These are phyloP conservation scores for Endotricha flammealis DNA, from an alignment of 2,888 invertebrate genomes.

Conservation along the genomic window DNA sequence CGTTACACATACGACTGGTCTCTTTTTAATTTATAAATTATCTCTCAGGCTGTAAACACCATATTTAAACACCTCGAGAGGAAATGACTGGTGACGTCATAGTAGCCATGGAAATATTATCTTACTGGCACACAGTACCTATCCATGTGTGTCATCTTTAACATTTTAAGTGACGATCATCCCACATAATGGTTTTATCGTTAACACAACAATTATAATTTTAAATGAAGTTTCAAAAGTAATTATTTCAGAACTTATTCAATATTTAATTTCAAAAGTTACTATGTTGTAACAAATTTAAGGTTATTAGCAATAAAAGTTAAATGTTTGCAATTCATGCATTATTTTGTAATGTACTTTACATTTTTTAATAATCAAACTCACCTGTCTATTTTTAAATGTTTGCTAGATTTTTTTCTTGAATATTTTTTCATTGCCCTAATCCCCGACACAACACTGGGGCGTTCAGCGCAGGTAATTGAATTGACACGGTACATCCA, in stretches of 20 bases:
- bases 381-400: conserved; percentile 46
- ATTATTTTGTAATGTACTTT: too few species aligned
- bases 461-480: conserved; percentile 39
- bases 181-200: neutral
- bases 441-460: conserved; percentile 41
- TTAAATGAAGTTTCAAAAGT: neutral
- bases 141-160: conserved; percentile 8
- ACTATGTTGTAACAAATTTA: too few species aligned
- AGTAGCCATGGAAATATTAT: too few species aligned
- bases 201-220: neutral
- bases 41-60: conserved; percentile 5
- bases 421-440: conserved; percentile 59
- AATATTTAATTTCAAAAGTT: neutral
- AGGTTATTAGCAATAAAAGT: too few species aligned
- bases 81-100: conserved; percentile 9
- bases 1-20: conserved; percentile 21
- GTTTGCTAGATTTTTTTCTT: conserved; percentile 43
- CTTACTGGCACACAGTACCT: too few species aligned
- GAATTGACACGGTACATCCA: conserved; percentile 48
- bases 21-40: conserved; percentile 17
- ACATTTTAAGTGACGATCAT: neutral
- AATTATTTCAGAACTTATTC: too few species aligned
- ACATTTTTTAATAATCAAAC: conserved; percentile 21
- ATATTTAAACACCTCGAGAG: neutral
- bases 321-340: too few species aligned